phyloP scores from a whole-genome alignment of 2,888 invertebrate genomes.

The Prosapia bicincta region DNA sequence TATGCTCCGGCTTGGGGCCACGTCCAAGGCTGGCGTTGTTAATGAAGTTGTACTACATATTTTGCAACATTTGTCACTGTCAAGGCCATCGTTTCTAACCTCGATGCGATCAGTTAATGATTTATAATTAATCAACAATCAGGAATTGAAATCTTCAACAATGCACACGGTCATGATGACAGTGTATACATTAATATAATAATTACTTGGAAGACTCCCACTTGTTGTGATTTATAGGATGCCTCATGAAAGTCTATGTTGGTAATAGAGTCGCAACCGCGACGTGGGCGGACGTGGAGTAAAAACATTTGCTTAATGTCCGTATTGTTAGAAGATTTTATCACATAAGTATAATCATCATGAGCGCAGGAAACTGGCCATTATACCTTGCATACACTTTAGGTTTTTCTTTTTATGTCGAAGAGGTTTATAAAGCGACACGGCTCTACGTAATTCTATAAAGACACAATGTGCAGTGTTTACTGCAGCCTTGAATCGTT shows the following conservation, averaged over 20 bases:
- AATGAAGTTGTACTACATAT: background rate
- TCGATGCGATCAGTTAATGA: background rate
- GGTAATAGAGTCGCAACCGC: background rate
- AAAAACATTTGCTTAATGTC: background rate
- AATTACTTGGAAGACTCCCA: background rate
- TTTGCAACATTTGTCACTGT: background rate
- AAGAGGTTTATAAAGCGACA: background rate
- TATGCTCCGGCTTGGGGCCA: background rate
- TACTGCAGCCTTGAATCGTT: too few species aligned
- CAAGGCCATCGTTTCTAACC: background rate
- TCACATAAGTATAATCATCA: background rate
- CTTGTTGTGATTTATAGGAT: slow-evolving; percentile 1
- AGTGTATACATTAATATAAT: background rate
- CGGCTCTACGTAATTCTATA: background rate
- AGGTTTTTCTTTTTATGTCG: background rate
- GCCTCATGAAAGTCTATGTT: background rate
- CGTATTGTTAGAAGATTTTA: background rate
- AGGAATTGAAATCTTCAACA: background rate
- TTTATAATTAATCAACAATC: background rate
- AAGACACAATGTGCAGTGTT: too few species aligned
- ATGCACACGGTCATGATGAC: background rate
- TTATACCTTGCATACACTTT: background rate
- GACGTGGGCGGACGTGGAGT: background rate
- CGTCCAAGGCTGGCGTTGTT: background rate
- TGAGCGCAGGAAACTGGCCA: background rate